Evolutionary conservation across 2,797 vertebrate genomes (phyloP), one percentile per base, ranked within the genome.

Genomic region (Chloroceryle amazona): DNA sequence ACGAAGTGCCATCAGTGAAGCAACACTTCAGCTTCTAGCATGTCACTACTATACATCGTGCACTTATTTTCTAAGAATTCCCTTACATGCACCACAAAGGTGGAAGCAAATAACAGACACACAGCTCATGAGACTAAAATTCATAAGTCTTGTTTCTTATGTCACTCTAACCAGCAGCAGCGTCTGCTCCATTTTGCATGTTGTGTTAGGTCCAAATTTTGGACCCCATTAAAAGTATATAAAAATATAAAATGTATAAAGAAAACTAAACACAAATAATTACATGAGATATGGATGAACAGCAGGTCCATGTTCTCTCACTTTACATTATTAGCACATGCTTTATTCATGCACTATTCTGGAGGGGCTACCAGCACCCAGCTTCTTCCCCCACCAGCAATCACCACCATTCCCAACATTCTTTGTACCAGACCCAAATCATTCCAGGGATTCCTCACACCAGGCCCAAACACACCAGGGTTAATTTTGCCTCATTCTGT

Each of bases 371-470:
- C 1, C 26, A 78, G 71, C 41, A 79, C 41, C 39, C 66, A 57
- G 86, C 37, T 81, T 90, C 91, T 96, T 91, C 51, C 62, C 88
- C 66, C 62, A 78, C 51, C 65, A 86, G 81, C 75, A 85, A 96
- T 66, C 88, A 97, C 96, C 94, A 75, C 93, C 98, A 98, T 98
- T 98, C 98, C 95, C 96, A 93, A 82, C 95, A 98, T 99, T 99
- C 98, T 88, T 96, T 92, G 73, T 74, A 85, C 84, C 93, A 97
- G 88, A 93, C 89, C 84, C 96, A 96, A 86, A 78, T 93, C 96
- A 98, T 98, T 98, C 97, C 96, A 96, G 68, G 89, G 96, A 98
- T 98, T 98, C 98, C 97, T 96, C 94, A 94, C 94, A 96, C 79
- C 91, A 95, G 94, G 84, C 95, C 96, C 86, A 96, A 97, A 96